A percentile compares a stretch with the other conserved stretches of the same genome.
phyloP scores from a whole-genome alignment of 2,113 vertebrate genomes.

The Callipepla californica region DNA sequence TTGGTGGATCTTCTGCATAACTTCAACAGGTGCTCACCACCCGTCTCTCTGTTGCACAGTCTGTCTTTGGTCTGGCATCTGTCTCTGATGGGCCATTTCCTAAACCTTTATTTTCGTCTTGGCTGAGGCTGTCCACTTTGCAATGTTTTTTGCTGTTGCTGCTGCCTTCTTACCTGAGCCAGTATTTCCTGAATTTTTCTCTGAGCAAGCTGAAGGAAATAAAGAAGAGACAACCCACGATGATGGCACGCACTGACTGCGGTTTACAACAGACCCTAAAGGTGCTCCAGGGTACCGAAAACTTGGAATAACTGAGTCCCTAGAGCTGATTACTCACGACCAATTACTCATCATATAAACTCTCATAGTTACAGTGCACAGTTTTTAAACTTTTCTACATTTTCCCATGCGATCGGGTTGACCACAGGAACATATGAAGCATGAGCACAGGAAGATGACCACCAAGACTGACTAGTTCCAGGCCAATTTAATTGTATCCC shows the following conservation, averaged over 20 bases:
- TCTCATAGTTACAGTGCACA: neutral
- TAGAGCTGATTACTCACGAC: neutral
- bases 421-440: neutral
- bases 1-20: conserved; percentile 83
- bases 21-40: conserved; percentile 78
- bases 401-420: neutral
- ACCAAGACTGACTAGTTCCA: neutral
- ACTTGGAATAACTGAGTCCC: neutral
- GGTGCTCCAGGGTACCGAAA: neutral
- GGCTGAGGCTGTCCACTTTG: conserved; percentile 87
- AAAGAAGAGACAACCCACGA: conserved; percentile 36
- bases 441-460: neutral
- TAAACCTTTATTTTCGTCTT: conserved; percentile 91
- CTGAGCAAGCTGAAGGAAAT: conserved; percentile 91
- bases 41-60: conserved; percentile 80
- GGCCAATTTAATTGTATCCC: neutral
- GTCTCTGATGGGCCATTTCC: conserved; percentile 81
- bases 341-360: neutral
- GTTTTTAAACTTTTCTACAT: neutral
- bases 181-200: conserved; percentile 99
- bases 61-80: conserved; percentile 90
- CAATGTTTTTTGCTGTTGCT: conserved; percentile 88
- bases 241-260: neutral
- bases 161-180: conserved; percentile 96
- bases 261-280: neutral